Base-by-base conservation (phyloP, 2,113 vertebrate genomes). In the Brienomyrus brachyistius region DNA sequence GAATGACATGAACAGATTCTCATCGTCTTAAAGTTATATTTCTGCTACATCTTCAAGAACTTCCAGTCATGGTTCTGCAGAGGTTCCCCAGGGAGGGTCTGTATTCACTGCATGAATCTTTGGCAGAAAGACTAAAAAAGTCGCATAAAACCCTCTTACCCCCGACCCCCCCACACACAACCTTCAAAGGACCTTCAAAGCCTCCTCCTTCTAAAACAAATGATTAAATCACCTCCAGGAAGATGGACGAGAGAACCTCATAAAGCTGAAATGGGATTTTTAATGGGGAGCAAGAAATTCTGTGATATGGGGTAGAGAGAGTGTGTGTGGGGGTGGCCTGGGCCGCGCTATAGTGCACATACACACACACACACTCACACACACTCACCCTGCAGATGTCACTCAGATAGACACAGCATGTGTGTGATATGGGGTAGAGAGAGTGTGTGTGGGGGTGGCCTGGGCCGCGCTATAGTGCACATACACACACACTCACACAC, bases 181-280 rank as follows among this genome's bases (percentile, higher is more conserved):
- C 88, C 90, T 84, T 91, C 86, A 91, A 91, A 88, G 90, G 87
- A 89, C 91, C 74, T 90, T 89, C 84, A 91, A 90, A 91, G 89
- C 70, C 85, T 91, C 31, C 90, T 89, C 82, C 56, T 85, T 89
- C 88, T 59, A 92, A 82, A 91, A 91, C 90, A 89, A 90, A 70
- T 86, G 87, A 85, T 87, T 90, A 90, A 90, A 90, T 91, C 89
- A 90, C 86, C 88, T 83, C 66, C 54, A 85, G 62, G 66, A 88
- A 88, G 90, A 91, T 62, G 70, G 89, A 91, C 89, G 83, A 91
- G 88, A 15, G 52, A 88, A 85, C 51, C 51, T 88, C 88, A 48
- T 27, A 90, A 89, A 90, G 87, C 40, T 70, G 50, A 86, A 85
- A 86, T 87, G 62, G 87, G 90, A 87, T 48, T 90, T 83, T 88